These are phyloP conservation scores for Parthenolecanium corni DNA, from an alignment of 2,888 invertebrate genomes.

Conservation along the genomic window DNA sequence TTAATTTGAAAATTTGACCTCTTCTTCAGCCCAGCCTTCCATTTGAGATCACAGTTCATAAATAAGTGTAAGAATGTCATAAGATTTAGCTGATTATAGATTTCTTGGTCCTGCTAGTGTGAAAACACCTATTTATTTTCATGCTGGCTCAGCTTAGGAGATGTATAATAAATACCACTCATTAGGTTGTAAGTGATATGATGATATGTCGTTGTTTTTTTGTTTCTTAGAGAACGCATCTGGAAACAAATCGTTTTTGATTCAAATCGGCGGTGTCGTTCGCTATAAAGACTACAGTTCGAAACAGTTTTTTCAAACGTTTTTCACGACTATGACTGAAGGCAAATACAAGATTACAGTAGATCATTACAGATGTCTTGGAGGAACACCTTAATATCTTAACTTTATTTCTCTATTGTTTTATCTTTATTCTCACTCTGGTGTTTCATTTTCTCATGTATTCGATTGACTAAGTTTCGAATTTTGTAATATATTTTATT, in stretches of 20 bases:
- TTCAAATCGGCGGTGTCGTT: slow-evolving; percentile 12
- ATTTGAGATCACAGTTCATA: no score
- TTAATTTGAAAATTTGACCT: no score
- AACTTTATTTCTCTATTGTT: not conserved
- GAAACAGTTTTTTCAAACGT: slow-evolving; percentile 19
- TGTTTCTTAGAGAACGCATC: slow-evolving; percentile 3
- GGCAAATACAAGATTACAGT: slow-evolving; percentile 14
- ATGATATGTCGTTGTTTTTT: not conserved
- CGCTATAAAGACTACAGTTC: slow-evolving; percentile 13
- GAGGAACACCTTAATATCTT: slow-evolving; percentile 11
- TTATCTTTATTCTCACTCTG: not conserved
- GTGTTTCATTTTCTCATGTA: not conserved
- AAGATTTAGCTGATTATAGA: no score
- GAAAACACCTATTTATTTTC: no score
- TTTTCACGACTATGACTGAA: slow-evolving; percentile 3
- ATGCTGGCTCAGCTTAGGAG: no score
- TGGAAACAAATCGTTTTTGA: slow-evolving; percentile 4
- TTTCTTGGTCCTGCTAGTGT: no score
- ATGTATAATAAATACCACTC: no score
- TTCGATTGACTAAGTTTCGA: not conserved
- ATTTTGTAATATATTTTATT: not conserved
- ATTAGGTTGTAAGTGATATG: no score
- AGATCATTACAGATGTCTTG: slow-evolving; percentile 15
- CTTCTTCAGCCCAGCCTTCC: no score
- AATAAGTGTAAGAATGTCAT: no score